A percentile compares a stretch with the other conserved stretches of the same genome.
These are phyloP conservation scores for Brachypteracias leptosomus DNA, from an alignment of 2,113 vertebrate species.

Conservation along the genomic window DNA sequence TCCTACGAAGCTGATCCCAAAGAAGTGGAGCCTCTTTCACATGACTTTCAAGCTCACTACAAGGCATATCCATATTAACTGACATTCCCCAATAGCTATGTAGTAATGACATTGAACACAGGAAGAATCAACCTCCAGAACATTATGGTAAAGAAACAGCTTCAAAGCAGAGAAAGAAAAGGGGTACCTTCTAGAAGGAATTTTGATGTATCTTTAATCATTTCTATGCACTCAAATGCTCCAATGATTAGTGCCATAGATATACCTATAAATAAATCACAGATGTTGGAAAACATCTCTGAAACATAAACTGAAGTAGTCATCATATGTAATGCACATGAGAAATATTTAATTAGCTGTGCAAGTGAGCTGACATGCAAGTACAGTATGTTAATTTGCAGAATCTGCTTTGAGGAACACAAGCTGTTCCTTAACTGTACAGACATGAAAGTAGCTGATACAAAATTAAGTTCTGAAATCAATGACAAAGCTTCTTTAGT, in stretches of 20 bases:
- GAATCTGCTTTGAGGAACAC: slow-evolving; percentile 37
- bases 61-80: neutral
- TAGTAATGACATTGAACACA: slow-evolving; percentile 25
- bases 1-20: slow-evolving; percentile 21
- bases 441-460: slow-evolving; percentile 29
- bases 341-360: slow-evolving; percentile 61
- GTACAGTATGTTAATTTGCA: slow-evolving; percentile 38
- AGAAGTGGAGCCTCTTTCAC: neutral
- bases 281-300: slow-evolving; percentile 46
- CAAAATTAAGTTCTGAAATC: slow-evolving; percentile 29
- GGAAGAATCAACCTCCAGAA: slow-evolving; percentile 37
- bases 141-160: neutral
- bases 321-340: slow-evolving; percentile 19
- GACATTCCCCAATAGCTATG: slow-evolving; percentile 19
- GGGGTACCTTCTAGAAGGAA: slow-evolving; percentile 38
- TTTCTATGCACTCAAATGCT: slow-evolving; percentile 42
- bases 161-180: slow-evolving; percentile 53
- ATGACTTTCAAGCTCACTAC: slow-evolving; percentile 29
- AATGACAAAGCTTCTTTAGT: neutral
- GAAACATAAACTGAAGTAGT: slow-evolving; percentile 44
- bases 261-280: slow-evolving; percentile 60
- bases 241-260: slow-evolving; percentile 33
- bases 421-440: neutral
- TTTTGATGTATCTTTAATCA: slow-evolving; percentile 69
- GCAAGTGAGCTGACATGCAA: slow-evolving; percentile 31